Evolutionary conservation across 2,113 vertebrate species (phyloP).

Genomic region (Sprattus sprattus): DNA sequence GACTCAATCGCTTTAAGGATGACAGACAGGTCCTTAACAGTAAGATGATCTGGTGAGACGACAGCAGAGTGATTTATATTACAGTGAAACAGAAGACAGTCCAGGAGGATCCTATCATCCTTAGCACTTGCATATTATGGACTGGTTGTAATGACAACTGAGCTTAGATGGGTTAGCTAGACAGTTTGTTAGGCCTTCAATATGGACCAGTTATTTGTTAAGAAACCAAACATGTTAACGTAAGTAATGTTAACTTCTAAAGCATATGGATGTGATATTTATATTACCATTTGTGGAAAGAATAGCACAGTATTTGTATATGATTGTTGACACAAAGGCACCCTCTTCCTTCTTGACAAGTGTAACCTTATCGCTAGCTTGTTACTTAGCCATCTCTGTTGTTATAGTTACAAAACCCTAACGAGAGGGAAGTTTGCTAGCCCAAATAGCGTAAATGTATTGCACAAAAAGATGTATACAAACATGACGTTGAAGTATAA

Average conservation of each 20-base stretch:
- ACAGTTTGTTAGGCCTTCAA: neutral
- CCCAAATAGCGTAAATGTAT: neutral
- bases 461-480: neutral
- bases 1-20: neutral
- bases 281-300: neutral
- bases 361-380: neutral
- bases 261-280: neutral
- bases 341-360: neutral
- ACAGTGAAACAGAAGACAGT: neutral
- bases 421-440: neutral
- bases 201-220: neutral
- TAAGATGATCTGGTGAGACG: neutral
- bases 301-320: neutral
- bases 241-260: too few relatives aligned
- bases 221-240: neutral
- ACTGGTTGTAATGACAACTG: neutral
- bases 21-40: neutral
- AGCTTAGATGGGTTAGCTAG: neutral
- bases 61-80: slow-evolving; percentile 1
- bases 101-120: neutral
- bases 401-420: slow-evolving; percentile 58
- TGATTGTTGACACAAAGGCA: neutral
- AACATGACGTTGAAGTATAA: neutral
- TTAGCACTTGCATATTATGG: neutral
- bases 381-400: slow-evolving; percentile 37